Evolutionary conservation across 2,797 vertebrate genomes (phyloP).

Genomic region (Chromis chromis): DNA sequence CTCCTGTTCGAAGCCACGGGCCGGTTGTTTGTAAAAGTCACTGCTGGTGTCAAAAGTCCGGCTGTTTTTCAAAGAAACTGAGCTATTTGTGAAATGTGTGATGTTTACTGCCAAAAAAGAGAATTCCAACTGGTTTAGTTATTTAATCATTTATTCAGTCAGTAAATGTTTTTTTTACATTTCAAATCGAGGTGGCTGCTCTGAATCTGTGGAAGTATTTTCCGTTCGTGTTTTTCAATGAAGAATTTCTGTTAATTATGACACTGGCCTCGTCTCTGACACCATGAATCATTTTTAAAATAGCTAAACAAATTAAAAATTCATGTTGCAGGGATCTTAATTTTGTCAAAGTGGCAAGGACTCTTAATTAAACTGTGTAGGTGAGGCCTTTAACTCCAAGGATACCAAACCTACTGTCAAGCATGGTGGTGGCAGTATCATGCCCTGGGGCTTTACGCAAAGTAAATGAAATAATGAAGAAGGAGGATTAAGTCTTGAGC

Average conservation of each 20-base stretch:
- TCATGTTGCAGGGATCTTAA: not conserved
- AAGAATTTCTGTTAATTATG: not conserved
- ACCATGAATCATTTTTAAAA: no score
- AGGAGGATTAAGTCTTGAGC: no score
- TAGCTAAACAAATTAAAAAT: not conserved
- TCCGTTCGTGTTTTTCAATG: no score
- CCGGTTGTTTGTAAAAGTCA: slow-evolving; percentile 56
- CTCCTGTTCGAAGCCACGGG: slow-evolving; percentile 33
- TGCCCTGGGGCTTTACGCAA: no score
- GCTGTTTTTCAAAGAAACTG: slow-evolving; percentile 17
- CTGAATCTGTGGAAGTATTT: not conserved
- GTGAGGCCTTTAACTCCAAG: no score
- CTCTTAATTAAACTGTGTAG: no score
- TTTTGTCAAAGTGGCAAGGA: not conserved
- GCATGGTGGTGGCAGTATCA: no score
- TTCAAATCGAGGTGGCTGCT: not conserved
- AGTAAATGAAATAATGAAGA: no score
- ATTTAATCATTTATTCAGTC: not conserved
- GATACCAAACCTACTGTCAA: no score
- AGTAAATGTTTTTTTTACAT: not conserved
- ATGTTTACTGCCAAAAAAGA: slow-evolving; percentile 10
- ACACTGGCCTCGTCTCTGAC: no score
- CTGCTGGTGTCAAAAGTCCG: slow-evolving; percentile 10
- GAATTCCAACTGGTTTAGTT: not conserved
- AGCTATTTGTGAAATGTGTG: not conserved